phyloP scores from a whole-genome alignment of 2,113 vertebrate species.

The Accipiter virgatus region DNA sequence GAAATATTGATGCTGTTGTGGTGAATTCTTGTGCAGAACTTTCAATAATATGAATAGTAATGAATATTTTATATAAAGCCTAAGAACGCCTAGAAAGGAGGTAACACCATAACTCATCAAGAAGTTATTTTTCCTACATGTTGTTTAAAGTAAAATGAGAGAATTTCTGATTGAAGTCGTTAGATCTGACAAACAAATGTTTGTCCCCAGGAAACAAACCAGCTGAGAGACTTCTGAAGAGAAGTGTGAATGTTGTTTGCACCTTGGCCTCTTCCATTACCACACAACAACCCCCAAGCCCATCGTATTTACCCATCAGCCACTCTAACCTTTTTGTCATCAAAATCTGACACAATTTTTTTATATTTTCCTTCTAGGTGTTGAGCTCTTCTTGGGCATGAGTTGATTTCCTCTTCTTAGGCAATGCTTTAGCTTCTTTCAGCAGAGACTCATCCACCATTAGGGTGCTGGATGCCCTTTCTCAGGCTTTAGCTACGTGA shows the following conservation, averaged over 20 bases:
- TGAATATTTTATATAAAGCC: not conserved
- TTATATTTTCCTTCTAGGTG: not conserved
- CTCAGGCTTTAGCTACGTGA: not conserved
- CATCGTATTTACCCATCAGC: not conserved
- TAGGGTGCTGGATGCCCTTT: not conserved
- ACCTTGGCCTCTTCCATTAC: not conserved
- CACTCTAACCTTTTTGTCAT: not conserved
- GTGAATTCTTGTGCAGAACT: not conserved
- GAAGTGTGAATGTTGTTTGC: not conserved
- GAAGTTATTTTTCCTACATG: not conserved
- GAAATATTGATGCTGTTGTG: not conserved
- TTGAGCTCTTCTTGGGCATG: not conserved
- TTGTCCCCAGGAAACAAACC: not conserved
- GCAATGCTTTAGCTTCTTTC: not conserved
- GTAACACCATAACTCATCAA: not conserved
- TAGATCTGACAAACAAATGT: not conserved
- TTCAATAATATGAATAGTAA: not conserved
- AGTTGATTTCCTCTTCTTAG: not conserved
- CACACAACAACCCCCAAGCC: fast-evolving
- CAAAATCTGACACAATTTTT: not conserved
- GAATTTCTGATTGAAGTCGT: not conserved
- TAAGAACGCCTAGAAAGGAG: not conserved
- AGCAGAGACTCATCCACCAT: no score
- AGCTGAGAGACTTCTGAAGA: not conserved
- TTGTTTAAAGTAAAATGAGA: not conserved